Evolutionary conservation across 2,113 vertebrate genomes (phyloP), one percentile per base, ranked within the genome.

Genomic region (Alligator sinensis): DNA sequence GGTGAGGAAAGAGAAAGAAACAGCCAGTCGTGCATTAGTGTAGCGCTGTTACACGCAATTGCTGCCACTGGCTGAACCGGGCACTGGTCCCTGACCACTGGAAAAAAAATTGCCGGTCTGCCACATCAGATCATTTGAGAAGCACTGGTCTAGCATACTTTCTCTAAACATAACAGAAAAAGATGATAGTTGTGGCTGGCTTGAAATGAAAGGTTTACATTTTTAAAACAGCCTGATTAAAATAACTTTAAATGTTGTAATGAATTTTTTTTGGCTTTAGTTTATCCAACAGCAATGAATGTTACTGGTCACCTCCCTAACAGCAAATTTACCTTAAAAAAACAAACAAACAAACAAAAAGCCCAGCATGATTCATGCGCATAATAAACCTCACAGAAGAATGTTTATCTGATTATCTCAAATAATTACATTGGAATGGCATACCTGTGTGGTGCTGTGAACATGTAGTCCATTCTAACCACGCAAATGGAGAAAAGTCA

Each of bases 261-360:
- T 38, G 38, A 38, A 38, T 38, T 58, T 87, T 91, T 34, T 87
- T 34, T 74, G 28, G 6, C 9, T 55, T 77, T 24, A 75, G 84
- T 86, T 74, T 86, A 60, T 16, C 47, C 47, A 47, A 47, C 47
- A 87, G 25, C 87, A 25, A 62, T 61, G 68, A 88, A 68, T 2
- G 80, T 89, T 57, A 86, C 54, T 82, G 28, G 13, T 63, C 21
- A 25, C 27, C 19, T 82, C 54, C 30, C 47, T 47, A 47, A 91
- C 92, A 82, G 60, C 0, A 0, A 16, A 28, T 79, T 14, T 11
- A 72, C 12, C 10, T 63, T 17, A 5, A 81, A 92, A 92, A 94
- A 47, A 34, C 86, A 93, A 34, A 34, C 89, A 91, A 93, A 83
- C 27, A 88, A 82, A 11, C 75, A 92, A 89, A 55, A 18, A 28